phyloP scores from a whole-genome alignment of 2,888 invertebrate genomes.

The Bombyx huttoni region DNA sequence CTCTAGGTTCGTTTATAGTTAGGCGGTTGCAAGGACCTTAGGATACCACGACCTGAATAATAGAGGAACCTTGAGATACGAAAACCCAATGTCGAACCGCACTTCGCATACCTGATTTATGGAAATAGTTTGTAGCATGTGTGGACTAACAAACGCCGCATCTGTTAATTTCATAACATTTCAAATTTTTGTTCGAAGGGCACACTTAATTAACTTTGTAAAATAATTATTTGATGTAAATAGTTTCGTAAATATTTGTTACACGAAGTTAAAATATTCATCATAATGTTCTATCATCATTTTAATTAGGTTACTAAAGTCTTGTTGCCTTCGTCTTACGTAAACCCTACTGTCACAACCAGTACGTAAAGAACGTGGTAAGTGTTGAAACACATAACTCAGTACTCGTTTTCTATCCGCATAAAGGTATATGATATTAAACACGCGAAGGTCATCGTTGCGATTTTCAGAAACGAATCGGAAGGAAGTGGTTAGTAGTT shows the following conservation, averaged over 20 bases:
- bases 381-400: slow-evolving; percentile 38
- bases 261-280: slow-evolving; percentile 5
- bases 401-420: slow-evolving; percentile 26
- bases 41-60: too few species aligned
- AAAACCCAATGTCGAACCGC: too few species aligned
- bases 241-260: neutral
- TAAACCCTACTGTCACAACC: slow-evolving; percentile 58
- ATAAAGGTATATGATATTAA: slow-evolving; percentile 12
- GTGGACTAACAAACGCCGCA: too few species aligned
- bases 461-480: slow-evolving; percentile 19
- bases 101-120: too few species aligned
- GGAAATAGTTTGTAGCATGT: too few species aligned
- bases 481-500: slow-evolving; percentile 35
- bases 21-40: too few species aligned
- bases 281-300: slow-evolving; percentile 16
- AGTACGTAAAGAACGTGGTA: slow-evolving; percentile 22
- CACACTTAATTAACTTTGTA: too few species aligned
- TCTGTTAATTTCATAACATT: too few species aligned
- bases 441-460: slow-evolving; percentile 27
- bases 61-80: too few species aligned
- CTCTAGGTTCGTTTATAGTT: too few species aligned
- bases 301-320: slow-evolving; percentile 47
- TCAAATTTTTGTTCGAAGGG: too few species aligned
- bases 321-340: slow-evolving; percentile 44
- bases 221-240: too few species aligned